These are phyloP conservation scores for Leptopilina drosophilae DNA, from an alignment of 2,888 invertebrate species.

Conservation along the genomic window DNA sequence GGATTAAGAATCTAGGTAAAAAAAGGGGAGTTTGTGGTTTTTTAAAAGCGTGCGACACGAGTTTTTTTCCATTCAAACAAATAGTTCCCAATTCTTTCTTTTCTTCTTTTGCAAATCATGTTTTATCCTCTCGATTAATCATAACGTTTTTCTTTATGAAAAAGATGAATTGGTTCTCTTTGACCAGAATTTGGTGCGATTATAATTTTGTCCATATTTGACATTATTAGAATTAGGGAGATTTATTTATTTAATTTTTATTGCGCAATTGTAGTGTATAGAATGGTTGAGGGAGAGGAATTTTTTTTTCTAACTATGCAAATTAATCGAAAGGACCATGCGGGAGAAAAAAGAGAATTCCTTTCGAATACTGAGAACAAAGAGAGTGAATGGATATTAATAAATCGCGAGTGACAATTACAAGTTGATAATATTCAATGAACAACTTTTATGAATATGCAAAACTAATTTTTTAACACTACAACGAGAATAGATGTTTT, in stretches of 20 bases:
- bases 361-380: slow-evolving; percentile 18
- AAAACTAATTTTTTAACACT: slow-evolving; percentile 1
- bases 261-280: background rate
- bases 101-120: slow-evolving; percentile 2
- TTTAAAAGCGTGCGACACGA: slow-evolving; percentile 9
- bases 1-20: slow-evolving; percentile 16
- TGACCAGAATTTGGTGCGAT: too few species aligned
- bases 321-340: background rate
- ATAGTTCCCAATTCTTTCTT: too few species aligned
- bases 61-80: background rate
- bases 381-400: slow-evolving; percentile 26
- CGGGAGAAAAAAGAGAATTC: background rate
- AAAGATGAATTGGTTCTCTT: background rate
- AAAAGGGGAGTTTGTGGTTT: slow-evolving; percentile 5
- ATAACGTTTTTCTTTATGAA: background rate
- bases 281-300: background rate
- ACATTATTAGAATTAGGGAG: too few species aligned
- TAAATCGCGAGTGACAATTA: slow-evolving; percentile 32
- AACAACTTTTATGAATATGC: slow-evolving; percentile 28
- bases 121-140: background rate
- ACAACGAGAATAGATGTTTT: background rate
- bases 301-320: background rate
- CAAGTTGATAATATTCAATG: slow-evolving; percentile 24
- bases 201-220: too few species aligned
- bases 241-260: too few species aligned